Conservation (phyloP, 2,113 vertebrate genomes). For the Passerina amoena region DNA sequence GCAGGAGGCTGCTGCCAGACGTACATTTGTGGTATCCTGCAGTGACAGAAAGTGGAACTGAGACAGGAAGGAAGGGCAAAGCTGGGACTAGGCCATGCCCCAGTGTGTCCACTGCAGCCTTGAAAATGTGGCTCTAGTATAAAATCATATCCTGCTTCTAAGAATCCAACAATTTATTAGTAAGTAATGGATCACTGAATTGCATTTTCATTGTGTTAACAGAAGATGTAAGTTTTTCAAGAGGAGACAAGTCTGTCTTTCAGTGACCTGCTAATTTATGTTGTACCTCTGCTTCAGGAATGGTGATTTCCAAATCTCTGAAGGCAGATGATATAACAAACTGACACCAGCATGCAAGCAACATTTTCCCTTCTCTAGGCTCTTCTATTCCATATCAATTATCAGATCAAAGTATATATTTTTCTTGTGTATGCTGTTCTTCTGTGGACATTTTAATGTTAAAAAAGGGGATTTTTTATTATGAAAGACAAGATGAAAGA, state of each 20-base stretch:
- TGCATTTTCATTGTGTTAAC: background rate
- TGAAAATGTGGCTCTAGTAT: background rate
- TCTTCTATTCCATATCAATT: background rate
- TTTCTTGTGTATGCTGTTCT: background rate
- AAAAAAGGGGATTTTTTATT: background rate
- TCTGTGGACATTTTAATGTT: background rate
- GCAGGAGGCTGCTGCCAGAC: background rate
- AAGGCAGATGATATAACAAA: background rate
- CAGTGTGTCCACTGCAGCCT: background rate
- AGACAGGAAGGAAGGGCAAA: background rate
- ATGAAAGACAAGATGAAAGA: background rate
- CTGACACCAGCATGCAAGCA: background rate
- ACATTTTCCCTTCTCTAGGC: background rate
- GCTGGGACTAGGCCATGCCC: background rate
- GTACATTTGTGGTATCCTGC: fast-evolving
- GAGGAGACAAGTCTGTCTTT: background rate
- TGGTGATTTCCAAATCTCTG: background rate
- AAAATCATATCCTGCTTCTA: background rate
- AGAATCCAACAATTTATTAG: background rate
- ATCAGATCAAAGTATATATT: background rate
- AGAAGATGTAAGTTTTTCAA: background rate
- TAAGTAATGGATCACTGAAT: background rate
- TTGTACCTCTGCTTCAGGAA: background rate
- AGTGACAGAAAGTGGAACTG: background rate
- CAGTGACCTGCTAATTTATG: background rate